phyloP scores from a whole-genome alignment of 1,140 invertebrate species.

The Tetramorium simillimum region DNA sequence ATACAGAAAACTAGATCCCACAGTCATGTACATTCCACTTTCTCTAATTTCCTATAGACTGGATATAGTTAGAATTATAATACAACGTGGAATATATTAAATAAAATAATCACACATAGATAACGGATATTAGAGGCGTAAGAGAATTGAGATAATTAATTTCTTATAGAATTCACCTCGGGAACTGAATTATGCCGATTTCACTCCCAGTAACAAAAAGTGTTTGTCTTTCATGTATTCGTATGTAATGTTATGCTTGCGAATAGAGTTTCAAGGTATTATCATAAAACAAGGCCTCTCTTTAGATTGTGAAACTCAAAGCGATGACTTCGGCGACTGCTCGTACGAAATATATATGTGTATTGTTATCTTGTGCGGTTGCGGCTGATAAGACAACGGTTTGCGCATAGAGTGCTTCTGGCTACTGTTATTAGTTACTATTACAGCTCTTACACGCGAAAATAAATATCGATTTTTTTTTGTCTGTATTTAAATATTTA shows the following conservation, averaged over 20 bases:
- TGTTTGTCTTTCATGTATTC: not conserved
- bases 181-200: not conserved
- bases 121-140: not conserved
- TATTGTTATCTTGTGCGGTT: not conserved
- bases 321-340: not conserved
- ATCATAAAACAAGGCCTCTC: not conserved
- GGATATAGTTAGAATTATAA: not conserved
- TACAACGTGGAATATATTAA: constrained; percentile 4
- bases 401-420: not conserved
- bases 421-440: not conserved
- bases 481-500: not conserved
- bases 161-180: not conserved
- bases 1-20: not conserved
- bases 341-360: not conserved
- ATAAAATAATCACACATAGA: not conserved
- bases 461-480: not conserved
- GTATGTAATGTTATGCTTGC: not conserved
- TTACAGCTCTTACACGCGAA: not conserved
- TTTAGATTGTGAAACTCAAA: not conserved
- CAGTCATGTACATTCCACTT: not conserved
- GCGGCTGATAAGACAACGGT: not conserved
- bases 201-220: not conserved
- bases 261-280: not conserved
- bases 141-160: not conserved
- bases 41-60: constrained; percentile 22